Evolutionary conservation across 1,140 invertebrate genomes (phyloP).

Genomic region (Ylistrum balloti): DNA sequence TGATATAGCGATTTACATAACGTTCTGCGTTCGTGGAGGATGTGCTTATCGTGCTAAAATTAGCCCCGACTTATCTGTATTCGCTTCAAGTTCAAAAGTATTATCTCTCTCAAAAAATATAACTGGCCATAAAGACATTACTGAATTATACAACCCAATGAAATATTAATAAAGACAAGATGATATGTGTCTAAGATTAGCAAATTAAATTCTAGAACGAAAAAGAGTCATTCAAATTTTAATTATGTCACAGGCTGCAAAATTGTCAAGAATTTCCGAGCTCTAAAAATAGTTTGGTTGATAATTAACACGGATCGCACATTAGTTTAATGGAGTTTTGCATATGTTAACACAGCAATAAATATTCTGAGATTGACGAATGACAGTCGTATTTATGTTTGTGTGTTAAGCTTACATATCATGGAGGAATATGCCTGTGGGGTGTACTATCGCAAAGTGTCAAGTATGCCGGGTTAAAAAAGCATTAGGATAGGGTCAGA

Average conservation of each 20-base stretch:
- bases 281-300: no score
- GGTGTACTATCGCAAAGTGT: not conserved
- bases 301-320: no score
- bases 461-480: constrained; percentile 1
- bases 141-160: not conserved
- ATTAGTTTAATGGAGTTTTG: no score
- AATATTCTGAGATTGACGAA: not conserved
- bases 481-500: constrained; percentile 24
- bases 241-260: not conserved
- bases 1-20: not conserved
- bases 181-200: not conserved
- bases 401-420: constrained; percentile 6
- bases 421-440: not conserved
- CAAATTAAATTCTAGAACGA: not conserved
- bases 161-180: not conserved
- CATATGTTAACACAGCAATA: not conserved
- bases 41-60: not conserved
- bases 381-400: not conserved
- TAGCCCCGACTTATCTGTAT: not conserved
- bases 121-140: not conserved
- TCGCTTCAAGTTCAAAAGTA: not conserved
- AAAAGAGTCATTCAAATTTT: not conserved
- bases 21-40: not conserved
- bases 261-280: not conserved
- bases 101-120: not conserved